Conservation (phyloP, 1,140 invertebrate genomes). For the Drosophila jambulina region DNA sequence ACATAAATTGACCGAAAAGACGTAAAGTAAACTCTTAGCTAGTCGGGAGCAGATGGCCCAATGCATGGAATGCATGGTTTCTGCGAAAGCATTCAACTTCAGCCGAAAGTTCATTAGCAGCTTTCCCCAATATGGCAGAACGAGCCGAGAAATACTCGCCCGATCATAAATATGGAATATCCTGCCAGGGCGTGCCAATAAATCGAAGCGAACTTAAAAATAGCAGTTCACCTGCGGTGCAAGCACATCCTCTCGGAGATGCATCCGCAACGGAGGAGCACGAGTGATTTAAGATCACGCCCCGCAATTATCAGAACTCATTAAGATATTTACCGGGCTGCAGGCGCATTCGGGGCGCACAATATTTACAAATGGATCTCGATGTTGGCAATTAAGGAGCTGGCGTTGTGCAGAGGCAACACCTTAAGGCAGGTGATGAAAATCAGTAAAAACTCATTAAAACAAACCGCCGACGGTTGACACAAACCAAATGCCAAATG, state of each 20-base stretch:
- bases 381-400: conserved; percentile 64
- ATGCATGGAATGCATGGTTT: conserved; percentile 7
- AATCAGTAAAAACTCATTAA: conserved; percentile 75
- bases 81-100: conserved; percentile 10
- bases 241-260: conserved; percentile 25
- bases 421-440: conserved; percentile 62
- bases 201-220: conserved; percentile 63
- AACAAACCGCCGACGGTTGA: conserved; percentile 69
- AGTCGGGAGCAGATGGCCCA: conserved; percentile 15
- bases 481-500: conserved; percentile 73
- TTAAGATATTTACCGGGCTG: conserved; percentile 63
- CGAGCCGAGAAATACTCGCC: conserved; percentile 47
- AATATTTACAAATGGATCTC: conserved; percentile 70
- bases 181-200: conserved; percentile 46
- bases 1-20: conserved; percentile 1
- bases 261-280: conserved; percentile 32
- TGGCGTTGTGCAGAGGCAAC: conserved; percentile 34
- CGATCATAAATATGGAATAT: conserved; percentile 56
- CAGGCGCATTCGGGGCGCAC: conserved; percentile 14
- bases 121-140: conserved; percentile 46
- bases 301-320: conserved; percentile 62
- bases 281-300: conserved; percentile 60
- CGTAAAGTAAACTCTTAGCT: conserved; percentile 4
- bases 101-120: conserved; percentile 44
- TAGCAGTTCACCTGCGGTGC: conserved; percentile 36